Percentiles rank a stretch among this genome's conserved stretches.
These are phyloP conservation scores for Apotomis betuletana DNA, from an alignment of 2,888 invertebrate species.

Conservation along the genomic window DNA sequence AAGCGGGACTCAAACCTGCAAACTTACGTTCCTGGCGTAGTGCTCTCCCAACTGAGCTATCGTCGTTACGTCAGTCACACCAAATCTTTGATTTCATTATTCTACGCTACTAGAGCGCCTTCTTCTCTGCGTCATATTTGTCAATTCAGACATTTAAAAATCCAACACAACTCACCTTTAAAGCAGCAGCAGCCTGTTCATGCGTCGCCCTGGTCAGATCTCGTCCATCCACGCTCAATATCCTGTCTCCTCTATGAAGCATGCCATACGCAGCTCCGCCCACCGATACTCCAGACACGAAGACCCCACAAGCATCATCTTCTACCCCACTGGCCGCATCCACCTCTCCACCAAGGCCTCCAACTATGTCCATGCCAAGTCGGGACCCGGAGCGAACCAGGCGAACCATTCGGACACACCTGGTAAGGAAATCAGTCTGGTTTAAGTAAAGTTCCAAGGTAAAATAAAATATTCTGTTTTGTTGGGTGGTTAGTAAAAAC, in stretches of 20 bases:
- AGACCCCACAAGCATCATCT: slow-evolving; percentile 77
- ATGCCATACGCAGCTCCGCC: slow-evolving; percentile 78
- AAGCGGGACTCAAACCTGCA: too few species aligned
- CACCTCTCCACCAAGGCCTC: slow-evolving; percentile 74
- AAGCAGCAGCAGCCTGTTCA: slow-evolving; percentile 89
- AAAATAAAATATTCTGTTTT: too few species aligned
- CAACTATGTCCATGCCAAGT: slow-evolving; percentile 81
- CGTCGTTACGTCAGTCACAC: too few species aligned
- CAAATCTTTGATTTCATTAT: too few species aligned
- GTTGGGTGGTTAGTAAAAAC: too few species aligned
- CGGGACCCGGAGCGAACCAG: slow-evolving; percentile 78
- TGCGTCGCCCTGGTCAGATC: slow-evolving; percentile 90
- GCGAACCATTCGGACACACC: slow-evolving; percentile 78
- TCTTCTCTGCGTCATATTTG: too few species aligned
- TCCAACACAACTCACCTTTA: slow-evolving; percentile 66
- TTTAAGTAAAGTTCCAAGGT: not conserved
- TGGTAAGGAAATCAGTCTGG: slow-evolving; percentile 44
- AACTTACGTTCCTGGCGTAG: too few species aligned
- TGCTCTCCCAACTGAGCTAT: too few species aligned
- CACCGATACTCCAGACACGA: slow-evolving; percentile 75
- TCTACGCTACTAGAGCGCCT: too few species aligned
- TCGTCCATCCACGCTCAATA: slow-evolving; percentile 89
- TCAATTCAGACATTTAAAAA: not conserved
- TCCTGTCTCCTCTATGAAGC: slow-evolving; percentile 87
- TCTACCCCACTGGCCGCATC: slow-evolving; percentile 61